Conservation (phyloP, 2,888 invertebrate genomes). For the Callosobruchus maculatus region DNA sequence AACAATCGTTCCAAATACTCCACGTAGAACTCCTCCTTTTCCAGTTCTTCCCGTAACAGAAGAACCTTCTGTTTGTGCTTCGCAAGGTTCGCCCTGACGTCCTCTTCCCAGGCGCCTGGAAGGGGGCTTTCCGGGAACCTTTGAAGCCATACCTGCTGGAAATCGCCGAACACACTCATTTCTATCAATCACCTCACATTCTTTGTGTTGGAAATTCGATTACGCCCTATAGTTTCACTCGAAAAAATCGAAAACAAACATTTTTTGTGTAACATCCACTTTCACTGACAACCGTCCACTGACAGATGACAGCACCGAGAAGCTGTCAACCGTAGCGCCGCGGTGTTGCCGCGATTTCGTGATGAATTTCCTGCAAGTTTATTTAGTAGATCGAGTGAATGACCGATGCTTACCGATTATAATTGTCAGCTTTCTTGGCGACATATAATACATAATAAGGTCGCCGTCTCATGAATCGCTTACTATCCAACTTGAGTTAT, state of each 20-base stretch:
- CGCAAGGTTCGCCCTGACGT: constrained; percentile 83
- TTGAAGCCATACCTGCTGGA: constrained; percentile 88
- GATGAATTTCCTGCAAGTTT: neutral
- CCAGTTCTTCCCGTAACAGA: constrained; percentile 77
- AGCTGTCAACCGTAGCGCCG: neutral
- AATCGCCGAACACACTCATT: constrained; percentile 88
- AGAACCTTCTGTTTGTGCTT: constrained; percentile 85
- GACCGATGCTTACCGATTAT: too few relatives aligned
- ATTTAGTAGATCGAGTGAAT: too few relatives aligned
- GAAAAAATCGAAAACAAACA: constrained; percentile 21
- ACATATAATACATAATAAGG: too few relatives aligned
- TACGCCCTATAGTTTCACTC: constrained; percentile 10
- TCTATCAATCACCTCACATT: neutral
- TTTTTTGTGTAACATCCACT: constrained; percentile 20
- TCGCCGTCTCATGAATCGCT: too few relatives aligned
- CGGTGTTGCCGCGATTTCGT: neutral
- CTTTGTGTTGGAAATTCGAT: neutral
- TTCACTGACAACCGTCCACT: constrained; percentile 20
- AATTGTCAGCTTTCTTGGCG: too few relatives aligned
- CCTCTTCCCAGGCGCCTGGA: constrained; percentile 90
- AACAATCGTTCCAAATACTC: constrained; percentile 82
- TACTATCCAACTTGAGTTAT: too few relatives aligned
- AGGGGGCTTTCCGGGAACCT: constrained; percentile 86
- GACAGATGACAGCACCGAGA: neutral
- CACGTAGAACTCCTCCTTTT: constrained; percentile 87